Evolutionary conservation across 2,113 vertebrate species (phyloP), one percentile per base, ranked within the genome.

Genomic region (Corythoichthys haematopterus): DNA sequence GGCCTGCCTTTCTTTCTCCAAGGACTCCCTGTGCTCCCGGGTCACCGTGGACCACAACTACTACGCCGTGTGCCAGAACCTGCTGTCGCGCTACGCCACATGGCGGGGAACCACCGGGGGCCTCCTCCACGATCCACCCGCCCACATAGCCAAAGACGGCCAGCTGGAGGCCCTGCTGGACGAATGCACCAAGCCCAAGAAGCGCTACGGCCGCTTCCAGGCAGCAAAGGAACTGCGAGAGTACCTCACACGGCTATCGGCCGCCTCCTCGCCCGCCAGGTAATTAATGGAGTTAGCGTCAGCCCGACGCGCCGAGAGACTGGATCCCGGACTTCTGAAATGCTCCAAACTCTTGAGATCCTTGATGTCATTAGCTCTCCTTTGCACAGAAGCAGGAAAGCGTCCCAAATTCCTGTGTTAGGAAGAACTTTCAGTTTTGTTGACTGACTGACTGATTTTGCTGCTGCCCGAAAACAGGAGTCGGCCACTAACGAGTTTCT

Each of bases 11-110:
- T 98, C 97, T 14, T 99, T 98, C 89, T 99, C 97, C 11, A 98
- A 98, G 85, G 97, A 98, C 80, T 94, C 94, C 33, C 94, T 99
- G 35, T 99, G 97, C 79, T 93, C 94, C 69, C 91, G 94, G 37
- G 94, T 94, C 80, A 98, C 95, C 35, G 95, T 97, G 88, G 97
- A 99, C 92, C 97, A 99, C 90, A 99, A 99, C 89, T 99, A 97
- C n/a, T 99, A 99, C 9, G 97, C 97, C 40, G 53, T 99, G 81
- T 99, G 97, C 82, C 97, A 98, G 88, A 99, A 98, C 91, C 95
- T 99, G 74, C 90, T 99, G 77, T 98, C 94, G 12, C 92, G 93
- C 81, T 95, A 95, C 1, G 94, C 97, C 87, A 95, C 91, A 0
- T 99, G 97, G 97, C 93, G 97, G 78, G 97, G 97, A 76, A 94